Evolutionary conservation across 2,113 vertebrate species (phyloP), one percentile per base, ranked within the genome.

Genomic region (Pangasianodon hypophthalmus): DNA sequence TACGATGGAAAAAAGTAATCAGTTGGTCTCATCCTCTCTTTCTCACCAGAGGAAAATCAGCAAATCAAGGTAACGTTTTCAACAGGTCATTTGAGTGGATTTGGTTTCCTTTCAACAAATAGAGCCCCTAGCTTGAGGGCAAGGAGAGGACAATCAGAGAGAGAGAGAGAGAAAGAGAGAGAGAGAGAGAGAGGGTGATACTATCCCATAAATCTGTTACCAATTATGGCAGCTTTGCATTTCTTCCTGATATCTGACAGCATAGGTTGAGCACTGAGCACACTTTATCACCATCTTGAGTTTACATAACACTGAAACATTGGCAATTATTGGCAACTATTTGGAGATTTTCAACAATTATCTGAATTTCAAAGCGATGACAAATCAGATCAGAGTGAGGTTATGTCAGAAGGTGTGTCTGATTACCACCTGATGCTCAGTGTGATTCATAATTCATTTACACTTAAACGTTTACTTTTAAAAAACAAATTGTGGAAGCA

Each of bases 71-170:
- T 89, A 77, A 84, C 64, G 88, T 94, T 95, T 92, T 94, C 92
- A 93, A 92, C 90, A 90, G 93, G 93, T 94, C 94, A 95, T 95
- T 95, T 94, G 87, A 89, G 90, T 93, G 94, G 94, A 94, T 96
- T 94, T 89, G 93, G 93, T 95, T 95, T 94, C 94, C 93, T 94
- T 95, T 95, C 93, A 95, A 92, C 93, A 93, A 92, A 91, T 93
- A 94, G 88, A 93, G 92, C 93, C 94, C 93, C 92, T 91, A 44
- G 94, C 93, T 94, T 87, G 90, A 93, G 94, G 93, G 93, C 94
- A 94, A 90, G 50, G 37, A 92, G 87, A 85, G 48, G 95, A 92
- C 90, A 87, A 77, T 87, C 69, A 91, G 41, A 92, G 85, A 85
- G 48, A 89, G 64, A 87, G 84, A 91, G 67, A 69, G 86, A 87